phyloP scores from a whole-genome alignment of 2,888 invertebrate genomes.

The Cryptocephalus primarius region DNA sequence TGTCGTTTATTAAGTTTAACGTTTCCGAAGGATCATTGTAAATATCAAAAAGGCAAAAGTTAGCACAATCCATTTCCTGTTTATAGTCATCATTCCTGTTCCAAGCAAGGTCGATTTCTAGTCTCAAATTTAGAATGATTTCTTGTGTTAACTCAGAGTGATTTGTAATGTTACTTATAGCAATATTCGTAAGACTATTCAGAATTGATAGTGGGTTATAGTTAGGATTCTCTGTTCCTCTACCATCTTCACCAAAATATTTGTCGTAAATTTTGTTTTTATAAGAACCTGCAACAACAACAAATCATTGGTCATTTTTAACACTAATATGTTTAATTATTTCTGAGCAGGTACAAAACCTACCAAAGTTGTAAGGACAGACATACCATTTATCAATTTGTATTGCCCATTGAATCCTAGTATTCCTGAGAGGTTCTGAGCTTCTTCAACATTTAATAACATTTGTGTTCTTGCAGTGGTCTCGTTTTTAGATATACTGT shows the following conservation, averaged over 20 bases:
- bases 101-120: conserved; percentile 11
- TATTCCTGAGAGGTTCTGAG: conserved; percentile 29
- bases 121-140: conserved; percentile 4
- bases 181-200: conserved; percentile 22
- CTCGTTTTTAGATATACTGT: conserved; percentile 19
- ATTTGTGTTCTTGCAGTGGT: conserved; percentile 14
- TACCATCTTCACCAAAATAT: conserved; percentile 23
- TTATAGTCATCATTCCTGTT: conserved; percentile 5
- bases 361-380: background rate
- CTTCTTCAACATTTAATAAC: conserved; percentile 31
- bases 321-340: background rate
- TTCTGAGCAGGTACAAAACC: background rate
- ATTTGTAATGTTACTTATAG: conserved; percentile 16
- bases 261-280: conserved; percentile 18
- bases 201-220: conserved; percentile 21
- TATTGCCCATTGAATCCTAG: conserved; percentile 24
- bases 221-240: conserved; percentile 15
- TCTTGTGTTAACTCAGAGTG: conserved; percentile 5
- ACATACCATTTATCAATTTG: conserved; percentile 28
- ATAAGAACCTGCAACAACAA: conserved; percentile 16
- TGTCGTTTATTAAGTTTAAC: conserved; percentile 19
- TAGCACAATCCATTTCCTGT: conserved; percentile 9
- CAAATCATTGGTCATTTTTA: background rate
- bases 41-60: conserved; percentile 28
- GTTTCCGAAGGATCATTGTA: conserved; percentile 30